These are phyloP conservation scores for Prunella fulvescens DNA, from an alignment of 2,113 vertebrate genomes.

Conservation along the genomic window DNA sequence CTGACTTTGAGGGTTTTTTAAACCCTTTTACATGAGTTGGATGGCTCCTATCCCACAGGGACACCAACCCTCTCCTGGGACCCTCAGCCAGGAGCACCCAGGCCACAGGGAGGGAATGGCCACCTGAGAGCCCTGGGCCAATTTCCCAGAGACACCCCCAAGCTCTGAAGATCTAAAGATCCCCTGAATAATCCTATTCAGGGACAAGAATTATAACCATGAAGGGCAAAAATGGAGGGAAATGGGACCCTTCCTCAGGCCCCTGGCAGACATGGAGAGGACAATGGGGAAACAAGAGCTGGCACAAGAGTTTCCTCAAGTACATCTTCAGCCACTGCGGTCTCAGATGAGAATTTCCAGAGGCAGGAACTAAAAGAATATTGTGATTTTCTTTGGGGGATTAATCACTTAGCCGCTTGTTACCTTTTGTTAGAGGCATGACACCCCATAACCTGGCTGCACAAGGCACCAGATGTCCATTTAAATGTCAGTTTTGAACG, in stretches of 20 bases:
- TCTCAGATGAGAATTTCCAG: slow-evolving; percentile 50
- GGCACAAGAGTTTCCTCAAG: slow-evolving; percentile 15
- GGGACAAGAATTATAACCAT: slow-evolving; percentile 31
- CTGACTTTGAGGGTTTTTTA: not conserved
- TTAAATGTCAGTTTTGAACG: not conserved
- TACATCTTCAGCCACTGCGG: not conserved
- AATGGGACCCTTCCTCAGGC: slow-evolving; percentile 35
- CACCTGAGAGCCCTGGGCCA: not conserved
- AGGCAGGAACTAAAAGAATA: slow-evolving; percentile 23
- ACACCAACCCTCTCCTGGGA: not conserved
- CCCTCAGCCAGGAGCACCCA: not conserved
- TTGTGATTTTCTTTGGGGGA: slow-evolving; percentile 35
- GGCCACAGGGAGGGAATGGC: not conserved
- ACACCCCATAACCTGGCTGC: not conserved
- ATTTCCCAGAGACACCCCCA: not conserved
- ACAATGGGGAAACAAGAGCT: slow-evolving; percentile 31
- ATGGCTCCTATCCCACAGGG: not conserved
- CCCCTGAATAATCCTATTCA: slow-evolving; percentile 43
- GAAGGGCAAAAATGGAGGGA: slow-evolving; percentile 33
- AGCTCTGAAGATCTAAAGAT: slow-evolving; percentile 33
- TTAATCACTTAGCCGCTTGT: slow-evolving; percentile 24
- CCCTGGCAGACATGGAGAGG: not conserved
- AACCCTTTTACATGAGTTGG: not conserved
- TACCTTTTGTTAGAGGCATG: slow-evolving; percentile 35
- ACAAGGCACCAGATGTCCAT: slow-evolving; percentile 18